Percentiles rank a stretch among this genome's conserved stretches.
Conservation (phyloP, 2,888 invertebrate species). For the Dynastes tityus region DNA sequence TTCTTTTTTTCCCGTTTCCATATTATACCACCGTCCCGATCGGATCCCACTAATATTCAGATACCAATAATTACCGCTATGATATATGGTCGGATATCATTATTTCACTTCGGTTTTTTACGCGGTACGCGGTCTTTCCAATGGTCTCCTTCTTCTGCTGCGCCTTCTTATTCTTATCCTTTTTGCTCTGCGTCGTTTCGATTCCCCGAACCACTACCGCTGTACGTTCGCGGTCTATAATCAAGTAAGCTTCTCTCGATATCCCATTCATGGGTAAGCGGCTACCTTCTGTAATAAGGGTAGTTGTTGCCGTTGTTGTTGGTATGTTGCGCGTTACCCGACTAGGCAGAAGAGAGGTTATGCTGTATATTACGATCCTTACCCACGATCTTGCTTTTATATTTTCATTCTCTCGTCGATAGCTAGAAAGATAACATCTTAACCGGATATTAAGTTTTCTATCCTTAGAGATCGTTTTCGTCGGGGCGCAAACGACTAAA, state of each 20-base stretch:
- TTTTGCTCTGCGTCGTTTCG: not conserved
- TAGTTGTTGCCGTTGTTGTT: not conserved
- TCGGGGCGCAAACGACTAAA: no score
- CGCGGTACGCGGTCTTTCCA: not conserved
- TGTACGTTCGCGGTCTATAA: conserved; percentile 35
- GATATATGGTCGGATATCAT: conserved; percentile 23
- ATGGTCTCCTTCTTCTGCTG: conserved; percentile 1
- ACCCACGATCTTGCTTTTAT: not conserved
- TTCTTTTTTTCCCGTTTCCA: not conserved
- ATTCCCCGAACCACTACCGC: conserved; percentile 27
- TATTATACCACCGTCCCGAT: conserved; percentile 5
- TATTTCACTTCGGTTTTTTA: conserved; percentile 24
- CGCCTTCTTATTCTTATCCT: conserved; percentile 2
- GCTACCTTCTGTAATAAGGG: conserved; percentile 44
- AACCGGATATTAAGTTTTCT: conserved; percentile 44
- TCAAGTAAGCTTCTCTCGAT: conserved; percentile 50
- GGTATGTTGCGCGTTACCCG: not conserved
- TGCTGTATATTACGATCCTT: not conserved
- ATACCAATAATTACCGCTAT: conserved; percentile 39
- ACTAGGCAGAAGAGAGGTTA: no score
- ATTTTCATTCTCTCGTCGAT: not conserved
- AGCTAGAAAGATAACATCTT: conserved; percentile 23
- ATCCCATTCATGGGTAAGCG: conserved; percentile 56
- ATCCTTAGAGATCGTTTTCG: conserved; percentile 18
- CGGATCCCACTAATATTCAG: conserved; percentile 27